Base-by-base conservation (phyloP, 2,113 vertebrate species). In the Oreochromis aureus region DNA sequence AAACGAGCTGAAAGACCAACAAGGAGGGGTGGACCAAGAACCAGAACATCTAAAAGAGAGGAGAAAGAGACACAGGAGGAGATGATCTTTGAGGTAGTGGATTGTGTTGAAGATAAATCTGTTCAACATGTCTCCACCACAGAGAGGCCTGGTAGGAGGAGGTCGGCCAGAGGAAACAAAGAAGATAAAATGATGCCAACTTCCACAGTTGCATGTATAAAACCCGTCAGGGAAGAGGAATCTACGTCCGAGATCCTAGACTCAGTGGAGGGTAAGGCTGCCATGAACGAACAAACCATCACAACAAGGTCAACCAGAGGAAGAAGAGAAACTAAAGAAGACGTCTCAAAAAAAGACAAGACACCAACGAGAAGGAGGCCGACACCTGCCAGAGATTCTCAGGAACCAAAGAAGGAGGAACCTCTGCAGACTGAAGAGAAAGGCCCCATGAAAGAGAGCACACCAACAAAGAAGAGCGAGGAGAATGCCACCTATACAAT, bases 261-360 rank as follows among this genome's bases (percentile, higher is more conserved):
- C 56, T 94, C 90, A 6, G 89, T 93, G 30, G 91, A 90, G 15
- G 81, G 79, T 1, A 76, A 90, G 13, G 16, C 56, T 7, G 32
- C 9, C 3, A 10, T 44, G 4, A 69, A 87, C 8, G 82, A 93
- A 86, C 16, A 24, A 0, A n/a, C 12, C 0, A 1, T 82, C 6
- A 39, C 27, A 3, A 83, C 54, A 1, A 89, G 87, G 53, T 89
- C 87, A 7, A 85, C 86, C 36, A 92, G 94, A 89, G 90, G 90
- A 76, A 86, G 54, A 84, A 84, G 83, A 4, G 86, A 34, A 36
- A 1, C 13, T 0, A 83, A 87, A 24, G 81, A 22, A 46, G 86
- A 78, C 1, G 2, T 30, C 4, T 27, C 46, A 2, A 71, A 53
- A 16, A 83, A 59, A 24, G 89, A 83, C 4, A 63, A 86, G 3